Base-by-base conservation (phyloP, 2,113 vertebrate genomes). In the Phocoena sinus region DNA sequence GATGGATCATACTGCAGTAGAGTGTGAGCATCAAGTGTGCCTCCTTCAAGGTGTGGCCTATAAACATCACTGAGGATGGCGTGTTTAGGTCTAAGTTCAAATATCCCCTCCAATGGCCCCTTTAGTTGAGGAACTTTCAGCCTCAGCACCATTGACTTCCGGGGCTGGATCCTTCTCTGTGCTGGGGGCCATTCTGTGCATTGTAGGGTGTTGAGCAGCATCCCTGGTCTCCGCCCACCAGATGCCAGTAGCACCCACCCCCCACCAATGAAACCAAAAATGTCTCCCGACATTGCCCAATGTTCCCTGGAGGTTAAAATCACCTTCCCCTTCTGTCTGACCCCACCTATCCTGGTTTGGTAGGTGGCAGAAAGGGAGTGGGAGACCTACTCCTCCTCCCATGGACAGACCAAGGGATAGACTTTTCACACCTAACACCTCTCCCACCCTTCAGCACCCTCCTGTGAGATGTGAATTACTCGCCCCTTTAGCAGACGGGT, bases 21-120 rank as follows among this genome's bases (percentile, higher is more conserved):
- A 1, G 1, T n/a, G 28, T 18, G 1, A 20, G 18, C 8, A 5
- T 23, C 67, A 5, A 0, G 60, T 26, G 47, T 20, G 26, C 50
- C 58, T 33, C 21, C 33, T 70, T 38, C 84, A 62, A 6, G 31
- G 76, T 23, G 47, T 50, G 9, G 18, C 36, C 68, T 56, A 8
- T 25, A 38, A 38, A 14, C 10, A 18, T 25, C 62, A 18, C 26
- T 44, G 11, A 14, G 31, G 50, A 44, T 36, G 70, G 68, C 47
- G 9, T 20, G 25, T 44, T 63, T 41, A 26, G 93, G 33, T 12
- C 56, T 70, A 53, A 68, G 62, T 68, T 62, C 60, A 12, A 1
- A 62, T 28, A 21, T 62, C 21, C 53, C 63, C n/a, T 67, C 13
- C 0, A 0, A 17, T 10, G 41, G 33, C 15, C n/a, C 20, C 26